A percentile compares a stretch with the other conserved stretches of the same genome.
phyloP scores from a whole-genome alignment of 2,797 vertebrate genomes.

The Bucorvus abyssinicus region DNA sequence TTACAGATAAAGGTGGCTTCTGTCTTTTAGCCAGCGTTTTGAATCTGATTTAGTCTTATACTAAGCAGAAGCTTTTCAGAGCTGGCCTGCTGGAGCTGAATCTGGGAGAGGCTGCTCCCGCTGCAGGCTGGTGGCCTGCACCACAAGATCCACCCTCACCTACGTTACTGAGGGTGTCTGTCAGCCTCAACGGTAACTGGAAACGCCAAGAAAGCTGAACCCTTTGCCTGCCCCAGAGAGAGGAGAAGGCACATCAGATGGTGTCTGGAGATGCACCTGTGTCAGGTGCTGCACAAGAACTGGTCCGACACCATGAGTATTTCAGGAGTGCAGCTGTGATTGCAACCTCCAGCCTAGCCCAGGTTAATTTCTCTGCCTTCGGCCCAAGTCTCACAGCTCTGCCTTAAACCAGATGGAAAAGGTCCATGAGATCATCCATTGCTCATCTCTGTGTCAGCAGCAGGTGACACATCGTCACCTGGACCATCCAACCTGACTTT shows the following conservation, averaged over 20 bases:
- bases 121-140: neutral
- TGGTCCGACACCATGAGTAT: neutral
- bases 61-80: conserved; percentile 15
- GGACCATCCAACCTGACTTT: neutral
- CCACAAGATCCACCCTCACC: neutral
- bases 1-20: neutral
- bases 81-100: neutral
- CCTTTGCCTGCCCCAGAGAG: neutral
- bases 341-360: neutral
- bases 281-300: neutral
- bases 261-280: neutral
- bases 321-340: neutral
- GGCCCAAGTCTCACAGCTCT: conserved; percentile 1
- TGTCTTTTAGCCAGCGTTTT: neutral
- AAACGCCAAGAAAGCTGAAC: neutral
- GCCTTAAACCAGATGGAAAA: conserved; percentile 35
- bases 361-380: neutral
- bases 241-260: neutral
- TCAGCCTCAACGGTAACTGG: neutral
- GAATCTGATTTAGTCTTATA: neutral
- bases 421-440: conserved; percentile 16
- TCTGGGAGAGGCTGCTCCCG: neutral
- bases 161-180: neutral
- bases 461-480: conserved; percentile 18
- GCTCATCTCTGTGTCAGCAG: conserved; percentile 37